Percentiles rank a stretch among this genome's conserved stretches.
Conservation (phyloP, 2,113 vertebrate genomes). For the Oreocharis arfaki region DNA sequence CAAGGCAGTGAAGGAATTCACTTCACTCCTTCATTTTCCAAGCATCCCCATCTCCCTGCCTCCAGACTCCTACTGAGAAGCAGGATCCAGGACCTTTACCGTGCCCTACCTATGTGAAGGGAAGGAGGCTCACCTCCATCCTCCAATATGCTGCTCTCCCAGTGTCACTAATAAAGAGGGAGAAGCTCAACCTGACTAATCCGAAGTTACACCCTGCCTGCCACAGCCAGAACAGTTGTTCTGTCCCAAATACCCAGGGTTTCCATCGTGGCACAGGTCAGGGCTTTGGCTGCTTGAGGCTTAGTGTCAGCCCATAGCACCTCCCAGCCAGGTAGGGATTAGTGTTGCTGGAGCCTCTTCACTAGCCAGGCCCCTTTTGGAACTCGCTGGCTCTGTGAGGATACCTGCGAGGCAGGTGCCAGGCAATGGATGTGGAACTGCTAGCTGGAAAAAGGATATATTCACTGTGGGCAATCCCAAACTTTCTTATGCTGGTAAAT, state of each 20-base stretch:
- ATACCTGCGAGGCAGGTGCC: neutral
- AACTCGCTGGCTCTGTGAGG: accelerated
- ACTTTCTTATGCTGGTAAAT: neutral
- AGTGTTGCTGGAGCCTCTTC: neutral
- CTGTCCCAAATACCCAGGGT: neutral
- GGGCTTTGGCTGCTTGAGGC: neutral
- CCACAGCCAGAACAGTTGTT: neutral
- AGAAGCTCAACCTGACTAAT: neutral
- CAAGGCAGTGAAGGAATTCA: neutral
- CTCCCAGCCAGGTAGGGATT: neutral
- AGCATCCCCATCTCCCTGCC: neutral
- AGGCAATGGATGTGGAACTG: neutral
- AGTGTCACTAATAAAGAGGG: neutral
- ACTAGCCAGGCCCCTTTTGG: neutral
- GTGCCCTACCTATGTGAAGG: neutral
- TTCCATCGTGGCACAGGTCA: neutral
- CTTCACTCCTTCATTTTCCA: neutral
- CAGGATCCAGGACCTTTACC: neutral
- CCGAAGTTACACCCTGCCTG: neutral
- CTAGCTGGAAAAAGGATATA: neutral
- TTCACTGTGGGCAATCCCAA: neutral
- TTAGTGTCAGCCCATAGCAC: neutral
- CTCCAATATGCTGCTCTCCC: neutral
- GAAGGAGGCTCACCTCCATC: neutral
- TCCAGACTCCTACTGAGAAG: neutral